These are phyloP conservation scores for Caenorhabditis sinica DNA, from an alignment of 2,888 invertebrate genomes.

Conservation along the genomic window DNA sequence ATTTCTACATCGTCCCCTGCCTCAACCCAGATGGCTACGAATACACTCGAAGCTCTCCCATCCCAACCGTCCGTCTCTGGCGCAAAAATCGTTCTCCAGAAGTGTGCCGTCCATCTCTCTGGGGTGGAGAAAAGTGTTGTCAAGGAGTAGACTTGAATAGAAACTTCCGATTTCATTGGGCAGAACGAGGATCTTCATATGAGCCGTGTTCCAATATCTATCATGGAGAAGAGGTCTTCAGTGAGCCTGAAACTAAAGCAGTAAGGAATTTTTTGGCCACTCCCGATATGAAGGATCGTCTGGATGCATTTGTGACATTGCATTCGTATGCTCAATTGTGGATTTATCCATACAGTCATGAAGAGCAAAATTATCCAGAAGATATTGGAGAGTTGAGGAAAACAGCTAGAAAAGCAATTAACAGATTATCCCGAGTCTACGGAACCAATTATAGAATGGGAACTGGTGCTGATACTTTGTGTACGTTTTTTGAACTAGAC, in stretches of 20 bases:
- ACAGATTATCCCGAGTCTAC: constrained; percentile 74
- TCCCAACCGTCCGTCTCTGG: constrained; percentile 82
- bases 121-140: constrained; percentile 82
- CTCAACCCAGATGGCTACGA: constrained; percentile 83
- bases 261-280: constrained; percentile 79
- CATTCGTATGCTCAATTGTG: constrained; percentile 83
- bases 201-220: constrained; percentile 83
- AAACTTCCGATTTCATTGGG: constrained; percentile 83
- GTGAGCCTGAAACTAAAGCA: constrained; percentile 83
- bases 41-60: constrained; percentile 79
- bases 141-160: constrained; percentile 83
- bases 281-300: constrained; percentile 75
- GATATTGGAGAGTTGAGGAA: constrained; percentile 80
- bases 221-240: constrained; percentile 82
- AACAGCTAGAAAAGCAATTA: constrained; percentile 77
- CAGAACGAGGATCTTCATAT: constrained; percentile 81
- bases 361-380: constrained; percentile 76
- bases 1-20: constrained; percentile 82
- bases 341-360: constrained; percentile 83
- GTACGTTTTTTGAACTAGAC: constrained; percentile 64
- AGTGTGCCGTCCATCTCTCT: constrained; percentile 75
- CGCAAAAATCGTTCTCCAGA: constrained; percentile 83
- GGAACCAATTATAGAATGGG: constrained; percentile 82
- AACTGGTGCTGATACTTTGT: constrained; percentile 82
- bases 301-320: constrained; percentile 83